These are phyloP conservation scores for Accipiter cooperii DNA, from an alignment of 2,113 vertebrate species.

Conservation along the genomic window DNA sequence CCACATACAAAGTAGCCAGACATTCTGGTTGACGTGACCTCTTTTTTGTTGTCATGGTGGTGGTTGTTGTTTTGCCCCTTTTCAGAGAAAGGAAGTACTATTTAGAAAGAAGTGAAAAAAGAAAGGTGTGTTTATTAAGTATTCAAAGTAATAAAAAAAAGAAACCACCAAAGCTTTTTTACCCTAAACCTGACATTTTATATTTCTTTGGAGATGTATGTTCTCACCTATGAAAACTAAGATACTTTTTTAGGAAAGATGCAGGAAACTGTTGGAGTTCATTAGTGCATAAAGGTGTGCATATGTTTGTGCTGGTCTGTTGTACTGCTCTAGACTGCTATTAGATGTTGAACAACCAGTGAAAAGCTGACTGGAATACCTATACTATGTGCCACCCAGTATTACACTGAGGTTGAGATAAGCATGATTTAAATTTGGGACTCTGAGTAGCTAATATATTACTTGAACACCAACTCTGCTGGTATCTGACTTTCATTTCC, in stretches of 20 bases:
- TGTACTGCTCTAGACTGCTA: neutral
- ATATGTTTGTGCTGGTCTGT: neutral
- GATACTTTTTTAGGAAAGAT: neutral
- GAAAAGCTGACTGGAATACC: neutral
- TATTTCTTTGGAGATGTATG: neutral
- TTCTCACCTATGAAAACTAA: neutral
- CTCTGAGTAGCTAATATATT: neutral
- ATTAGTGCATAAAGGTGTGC: neutral
- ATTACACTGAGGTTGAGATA: neutral
- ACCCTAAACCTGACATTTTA: neutral
- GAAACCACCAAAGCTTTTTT: neutral
- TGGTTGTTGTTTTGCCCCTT: neutral
- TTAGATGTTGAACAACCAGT: neutral
- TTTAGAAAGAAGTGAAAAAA: neutral
- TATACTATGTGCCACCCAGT: neutral
- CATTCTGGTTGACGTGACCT: neutral
- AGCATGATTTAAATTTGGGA: neutral
- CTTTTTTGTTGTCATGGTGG: neutral
- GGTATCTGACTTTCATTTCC: neutral
- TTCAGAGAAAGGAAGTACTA: neutral
- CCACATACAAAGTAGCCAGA: neutral
- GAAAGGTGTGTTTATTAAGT: neutral
- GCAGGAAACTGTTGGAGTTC: neutral
- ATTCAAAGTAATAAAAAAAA: neutral
- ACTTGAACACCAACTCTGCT: neutral